phyloP scores from a whole-genome alignment of 1,140 invertebrate genomes.

The Aphaenogaster floridana region DNA sequence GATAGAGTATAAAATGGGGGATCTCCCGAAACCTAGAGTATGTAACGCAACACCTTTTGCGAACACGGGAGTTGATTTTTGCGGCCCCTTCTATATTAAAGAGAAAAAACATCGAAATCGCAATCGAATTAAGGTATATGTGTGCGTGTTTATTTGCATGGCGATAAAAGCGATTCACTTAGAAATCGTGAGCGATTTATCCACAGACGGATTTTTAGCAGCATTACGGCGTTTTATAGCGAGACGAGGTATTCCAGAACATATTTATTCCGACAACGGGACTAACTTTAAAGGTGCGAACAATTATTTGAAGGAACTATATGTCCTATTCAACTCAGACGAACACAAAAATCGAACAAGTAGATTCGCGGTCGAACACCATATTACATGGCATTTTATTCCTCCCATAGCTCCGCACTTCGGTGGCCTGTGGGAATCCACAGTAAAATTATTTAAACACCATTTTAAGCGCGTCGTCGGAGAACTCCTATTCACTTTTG shows the following conservation, averaged over 20 bases:
- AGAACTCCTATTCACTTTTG: not conserved
- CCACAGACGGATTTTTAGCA: not conserved
- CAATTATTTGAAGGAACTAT: not conserved
- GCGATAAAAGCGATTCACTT: constrained; percentile 6
- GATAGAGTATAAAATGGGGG: constrained; percentile 13
- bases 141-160: too few species aligned
- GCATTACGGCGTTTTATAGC: not conserved
- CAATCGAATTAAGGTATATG: not conserved
- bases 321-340: not conserved
- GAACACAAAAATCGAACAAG: not conserved
- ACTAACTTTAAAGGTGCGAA: not conserved
- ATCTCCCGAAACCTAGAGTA: not conserved
- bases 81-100: constrained; percentile 11
- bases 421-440: not conserved
- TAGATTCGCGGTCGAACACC: not conserved
- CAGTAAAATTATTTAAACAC: not conserved
- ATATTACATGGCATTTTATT: constrained; percentile 15
- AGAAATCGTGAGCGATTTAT: constrained; percentile 12
- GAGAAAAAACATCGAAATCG: constrained; percentile 26
- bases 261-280: not conserved
- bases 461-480: not conserved
- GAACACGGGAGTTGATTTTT: constrained; percentile 11
- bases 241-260: not conserved
- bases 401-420: not conserved
- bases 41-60: not conserved